These are phyloP conservation scores for Linurgus olivaceus DNA, from an alignment of 2,797 vertebrate species.

Conservation along the genomic window DNA sequence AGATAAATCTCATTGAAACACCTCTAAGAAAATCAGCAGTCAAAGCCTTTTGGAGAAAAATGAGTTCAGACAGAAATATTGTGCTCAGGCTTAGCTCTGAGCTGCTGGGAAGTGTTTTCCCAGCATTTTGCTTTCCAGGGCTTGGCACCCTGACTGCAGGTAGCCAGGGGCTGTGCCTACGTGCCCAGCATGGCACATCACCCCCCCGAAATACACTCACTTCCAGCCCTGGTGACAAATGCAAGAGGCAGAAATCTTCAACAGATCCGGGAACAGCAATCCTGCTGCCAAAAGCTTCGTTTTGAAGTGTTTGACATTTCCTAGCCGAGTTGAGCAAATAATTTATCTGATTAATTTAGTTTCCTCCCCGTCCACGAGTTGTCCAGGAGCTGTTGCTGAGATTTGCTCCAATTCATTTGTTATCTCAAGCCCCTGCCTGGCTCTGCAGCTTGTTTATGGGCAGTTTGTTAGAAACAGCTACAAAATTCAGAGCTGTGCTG, in stretches of 20 bases:
- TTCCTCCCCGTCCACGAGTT: constrained; percentile 9
- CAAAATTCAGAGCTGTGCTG: not conserved
- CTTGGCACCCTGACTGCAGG: not conserved
- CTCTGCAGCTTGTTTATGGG: constrained; percentile 11
- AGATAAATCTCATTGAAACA: not conserved
- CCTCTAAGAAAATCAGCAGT: not conserved
- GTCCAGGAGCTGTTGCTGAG: constrained; percentile 40
- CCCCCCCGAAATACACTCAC: not conserved
- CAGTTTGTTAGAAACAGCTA: not conserved
- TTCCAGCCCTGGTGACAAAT: constrained; percentile 25
- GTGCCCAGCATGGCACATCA: not conserved
- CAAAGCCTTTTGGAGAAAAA: not conserved
- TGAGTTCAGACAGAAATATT: not conserved
- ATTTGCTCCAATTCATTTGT: constrained; percentile 56
- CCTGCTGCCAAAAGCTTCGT: constrained; percentile 49
- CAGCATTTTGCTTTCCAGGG: not conserved
- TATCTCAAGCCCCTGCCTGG: constrained; percentile 32
- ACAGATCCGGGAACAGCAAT: constrained; percentile 42
- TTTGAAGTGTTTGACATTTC: constrained; percentile 64
- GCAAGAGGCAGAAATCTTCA: constrained; percentile 46
- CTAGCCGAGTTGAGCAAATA: constrained; percentile 41
- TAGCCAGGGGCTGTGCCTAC: not conserved
- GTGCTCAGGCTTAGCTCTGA: not conserved
- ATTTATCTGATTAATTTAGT: constrained; percentile 67
- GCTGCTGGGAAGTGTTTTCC: not conserved